Conservation (phyloP, 1,140 invertebrate genomes). For the Procambarus virginalis region DNA sequence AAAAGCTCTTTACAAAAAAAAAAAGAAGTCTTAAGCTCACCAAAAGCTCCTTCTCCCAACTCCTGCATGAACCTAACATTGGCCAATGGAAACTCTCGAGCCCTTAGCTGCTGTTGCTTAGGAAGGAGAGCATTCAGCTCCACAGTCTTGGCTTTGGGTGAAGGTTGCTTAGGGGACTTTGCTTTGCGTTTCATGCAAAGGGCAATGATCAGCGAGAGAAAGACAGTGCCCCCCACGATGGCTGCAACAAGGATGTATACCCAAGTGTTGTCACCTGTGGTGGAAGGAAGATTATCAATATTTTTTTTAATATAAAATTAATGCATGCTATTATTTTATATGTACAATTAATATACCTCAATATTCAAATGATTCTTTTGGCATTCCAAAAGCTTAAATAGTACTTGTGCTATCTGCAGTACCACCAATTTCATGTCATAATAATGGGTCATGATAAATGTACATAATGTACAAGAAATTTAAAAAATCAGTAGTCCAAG, state of each 20-base stretch:
- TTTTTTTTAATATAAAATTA: too few species aligned
- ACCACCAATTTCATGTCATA: too few species aligned
- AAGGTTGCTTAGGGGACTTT: constrained; percentile 57
- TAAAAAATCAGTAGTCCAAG: too few species aligned
- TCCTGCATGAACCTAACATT: constrained; percentile 94
- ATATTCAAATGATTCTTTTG: too few species aligned
- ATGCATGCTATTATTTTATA: too few species aligned
- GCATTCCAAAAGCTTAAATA: too few species aligned
- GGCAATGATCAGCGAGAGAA: constrained; percentile 70
- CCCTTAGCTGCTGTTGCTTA: constrained; percentile 73
- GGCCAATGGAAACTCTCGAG: constrained; percentile 79
- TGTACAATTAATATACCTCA: too few species aligned
- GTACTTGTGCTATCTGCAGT: too few species aligned
- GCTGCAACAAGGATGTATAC: constrained; percentile 75
- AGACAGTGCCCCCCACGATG: constrained; percentile 78
- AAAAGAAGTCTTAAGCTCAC: constrained; percentile 76
- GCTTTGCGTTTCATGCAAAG: constrained; percentile 70
- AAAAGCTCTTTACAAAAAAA: not conserved
- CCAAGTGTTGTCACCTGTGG: constrained; percentile 63
- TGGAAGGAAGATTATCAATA: not conserved
- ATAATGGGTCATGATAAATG: too few species aligned
- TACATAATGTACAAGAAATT: too few species aligned
- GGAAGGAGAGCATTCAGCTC: constrained; percentile 86
- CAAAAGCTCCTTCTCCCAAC: constrained; percentile 96
- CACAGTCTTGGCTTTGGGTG: constrained; percentile 74